Base-by-base conservation (phyloP, 2,888 invertebrate species). In the Caenorhabditis imperialis region DNA sequence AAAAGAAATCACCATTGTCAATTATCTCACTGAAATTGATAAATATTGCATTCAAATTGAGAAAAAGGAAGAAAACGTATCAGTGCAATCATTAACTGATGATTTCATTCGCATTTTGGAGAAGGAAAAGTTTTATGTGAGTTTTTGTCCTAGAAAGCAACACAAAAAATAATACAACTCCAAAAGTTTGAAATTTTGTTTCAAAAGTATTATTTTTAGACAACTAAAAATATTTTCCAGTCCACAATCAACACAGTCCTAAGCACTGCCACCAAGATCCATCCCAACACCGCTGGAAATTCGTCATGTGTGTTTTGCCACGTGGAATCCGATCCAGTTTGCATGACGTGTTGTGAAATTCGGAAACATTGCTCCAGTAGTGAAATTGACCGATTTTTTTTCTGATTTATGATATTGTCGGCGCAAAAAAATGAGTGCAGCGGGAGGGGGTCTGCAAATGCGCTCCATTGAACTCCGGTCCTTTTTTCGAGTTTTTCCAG, bases 221-320 rank as follows among this genome's bases (percentile, higher is more conserved):
- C n/a, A n/a, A n/a, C n/a, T n/a, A n/a, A n/a, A n/a, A n/a, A n/a
- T n/a, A 0, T 16, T 22, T 55, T 78, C 53, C 71, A 81, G 75
- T 69, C 79, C 7, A 83, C 83, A 8, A 72, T 79, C 47, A 75
- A 79, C 20, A 82, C 83, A 2, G 79, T 83, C 27, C 20, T 83
- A 16, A 78, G 78, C 50, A 78, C 81, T 0, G 77, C 79, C 3
- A 47, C 75, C 23, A 83, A 83, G 44, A 77, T 83, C 22, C 79
- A 79, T 37, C 60, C 55, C 20, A 33, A 22, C 18, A 30, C 23
- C 3, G 45, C 8, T 7, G 55, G 53, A 18, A 48, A 57, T 16
- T 38, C 23, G 10, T 40, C 1, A 8, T 74, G 74, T 35, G 20
- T 23, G 2, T 37, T 74, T 2, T 74, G 74, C 8, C 38, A 55